A percentile compares a stretch with the other conserved stretches of the same genome.
Evolutionary conservation across 2,113 vertebrate species (phyloP).

Genomic region (Ascaphus truei): DNA sequence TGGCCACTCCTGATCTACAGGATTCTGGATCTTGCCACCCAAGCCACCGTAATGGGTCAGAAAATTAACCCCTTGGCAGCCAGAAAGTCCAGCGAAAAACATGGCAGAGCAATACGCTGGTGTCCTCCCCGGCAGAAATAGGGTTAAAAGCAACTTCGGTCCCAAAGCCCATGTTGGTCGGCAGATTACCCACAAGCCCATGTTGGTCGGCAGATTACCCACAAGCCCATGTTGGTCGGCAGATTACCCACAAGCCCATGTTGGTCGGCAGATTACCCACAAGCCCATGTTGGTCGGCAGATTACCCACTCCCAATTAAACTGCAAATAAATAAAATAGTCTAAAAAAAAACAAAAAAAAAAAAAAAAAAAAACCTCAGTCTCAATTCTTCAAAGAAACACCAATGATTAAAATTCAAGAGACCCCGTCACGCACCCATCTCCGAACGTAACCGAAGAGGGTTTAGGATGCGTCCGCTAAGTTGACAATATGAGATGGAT

Average conservation of each 20-base stretch:
- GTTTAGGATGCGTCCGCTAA: no score
- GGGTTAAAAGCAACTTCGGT: not conserved
- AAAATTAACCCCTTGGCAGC: not conserved
- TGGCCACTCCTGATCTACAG: no score
- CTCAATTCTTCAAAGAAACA: constrained; percentile 7
- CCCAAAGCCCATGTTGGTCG: not conserved
- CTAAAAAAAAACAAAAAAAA: constrained; percentile 32
- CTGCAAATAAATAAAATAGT: constrained; percentile 27
- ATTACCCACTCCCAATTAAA: not conserved
- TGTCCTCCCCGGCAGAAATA: not conserved
- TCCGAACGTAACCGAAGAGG: no score
- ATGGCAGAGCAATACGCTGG: not conserved
- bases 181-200: not conserved
- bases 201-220: not conserved
- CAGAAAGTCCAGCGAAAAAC: not conserved
- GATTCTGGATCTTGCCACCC: not conserved
- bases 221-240: not conserved
- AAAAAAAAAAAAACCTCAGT: no score
- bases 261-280: no score
- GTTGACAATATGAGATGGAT: no score
- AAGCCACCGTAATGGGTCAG: not conserved
- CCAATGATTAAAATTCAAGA: constrained; percentile 10
- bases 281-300: not conserved
- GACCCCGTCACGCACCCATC: not conserved
- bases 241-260: no score